phyloP scores from a whole-genome alignment of 2,113 vertebrate genomes.

The Fregata magnificens region DNA sequence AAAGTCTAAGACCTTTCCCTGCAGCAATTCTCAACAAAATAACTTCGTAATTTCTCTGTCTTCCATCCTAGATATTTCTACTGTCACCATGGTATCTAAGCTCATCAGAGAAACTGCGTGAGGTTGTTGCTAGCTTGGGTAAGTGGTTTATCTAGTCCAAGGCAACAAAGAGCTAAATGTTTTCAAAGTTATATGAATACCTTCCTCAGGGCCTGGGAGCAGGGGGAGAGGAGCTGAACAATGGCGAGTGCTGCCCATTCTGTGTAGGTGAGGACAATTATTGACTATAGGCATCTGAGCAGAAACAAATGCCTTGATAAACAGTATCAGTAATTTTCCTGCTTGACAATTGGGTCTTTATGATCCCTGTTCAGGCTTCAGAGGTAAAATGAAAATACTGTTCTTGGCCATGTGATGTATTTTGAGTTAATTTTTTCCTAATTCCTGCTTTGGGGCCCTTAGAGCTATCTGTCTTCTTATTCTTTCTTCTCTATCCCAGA shows the following conservation, averaged over 20 bases:
- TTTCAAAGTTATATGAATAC: neutral
- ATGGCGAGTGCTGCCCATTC: neutral
- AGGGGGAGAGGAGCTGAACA: neutral
- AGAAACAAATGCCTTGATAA: neutral
- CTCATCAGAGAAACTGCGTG: neutral
- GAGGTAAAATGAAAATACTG: neutral
- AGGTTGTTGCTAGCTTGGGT: neutral
- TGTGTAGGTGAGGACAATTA: neutral
- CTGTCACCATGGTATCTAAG: slow-evolving; percentile 12
- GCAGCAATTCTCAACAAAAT: neutral
- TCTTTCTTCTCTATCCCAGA: neutral
- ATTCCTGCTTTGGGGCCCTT: neutral
- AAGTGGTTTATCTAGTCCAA: neutral
- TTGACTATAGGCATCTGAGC: neutral
- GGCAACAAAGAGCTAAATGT: neutral
- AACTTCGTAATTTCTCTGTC: slow-evolving; percentile 4
- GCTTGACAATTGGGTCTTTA: neutral
- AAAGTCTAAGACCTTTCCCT: neutral
- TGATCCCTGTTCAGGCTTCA: neutral
- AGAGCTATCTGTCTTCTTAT: neutral
- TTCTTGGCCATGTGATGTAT: neutral
- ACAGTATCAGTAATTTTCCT: neutral
- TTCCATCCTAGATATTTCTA: slow-evolving; percentile 11
- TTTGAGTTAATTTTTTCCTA: neutral
- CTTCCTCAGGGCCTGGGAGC: neutral